Base-by-base conservation (phyloP, 2,888 invertebrate genomes). In the Phaonia tiefii region DNA sequence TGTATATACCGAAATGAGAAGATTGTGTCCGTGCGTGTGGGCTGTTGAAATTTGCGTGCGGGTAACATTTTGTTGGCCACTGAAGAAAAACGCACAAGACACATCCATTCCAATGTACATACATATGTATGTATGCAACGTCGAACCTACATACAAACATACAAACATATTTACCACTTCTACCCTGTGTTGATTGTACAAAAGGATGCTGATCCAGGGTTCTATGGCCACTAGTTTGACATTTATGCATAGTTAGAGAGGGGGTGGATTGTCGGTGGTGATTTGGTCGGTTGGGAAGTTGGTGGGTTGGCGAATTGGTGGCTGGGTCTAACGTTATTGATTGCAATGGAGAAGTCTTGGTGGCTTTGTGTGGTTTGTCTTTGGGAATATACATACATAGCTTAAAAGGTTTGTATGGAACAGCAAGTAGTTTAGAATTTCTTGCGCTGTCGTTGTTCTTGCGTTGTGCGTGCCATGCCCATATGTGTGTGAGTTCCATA, bases 391-490 rank as follows among this genome's bases (percentile, higher is more conserved):
- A 39, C 46, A 22, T 22, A 58, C 31, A 17, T 66, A 77, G 70
- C 77, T 74, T 67, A 58, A 67, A 74, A 37, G 37, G 49, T 58
- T 66, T 72, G 75, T 56, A 71, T 39, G 74, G 42, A 69, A 60
- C 49, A 75, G 66, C 51, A 71, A 82, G 77, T 65, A 77, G 69
- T 75, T 82, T 79, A 69, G 69, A 77, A 56, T 74, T 71, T 82
- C 75, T 82, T 82, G 71, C 60, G 76, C 74, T 73, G 66, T 75
- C 60, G 60, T 74, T 80, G 63, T 60, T 25, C 75, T 72, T 3
- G 8, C 8, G 3, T 3, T 31, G 31, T 31, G 31, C 8, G 31
- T 31, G 31, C 31, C n/a, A n/a, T n/a, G n/a, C n/a, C n/a, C n/a
- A n/a, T n/a, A n/a, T n/a, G 31, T 31, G 8, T 31, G 31, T 8